Base-by-base conservation (phyloP, 2,888 invertebrate species). In the Aelia acuminata region DNA sequence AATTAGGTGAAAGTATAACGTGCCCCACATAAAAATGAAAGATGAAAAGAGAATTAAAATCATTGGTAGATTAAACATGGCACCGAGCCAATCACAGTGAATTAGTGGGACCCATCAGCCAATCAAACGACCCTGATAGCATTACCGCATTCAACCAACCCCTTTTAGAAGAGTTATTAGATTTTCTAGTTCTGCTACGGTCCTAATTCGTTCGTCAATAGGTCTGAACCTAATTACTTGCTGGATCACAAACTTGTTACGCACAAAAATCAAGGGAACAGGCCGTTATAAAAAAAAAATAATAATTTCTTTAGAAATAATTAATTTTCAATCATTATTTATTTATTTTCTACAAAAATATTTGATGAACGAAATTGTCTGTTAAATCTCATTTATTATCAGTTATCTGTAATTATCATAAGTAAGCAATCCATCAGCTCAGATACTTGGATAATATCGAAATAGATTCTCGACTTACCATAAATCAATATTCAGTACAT, bases 21-120 rank as follows among this genome's bases (percentile, higher is more conserved):
- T 70, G 35, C 18, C 18, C 31, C 18, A 20, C 35, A 70, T 70
- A 70, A 70, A 70, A 70, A 70, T 35, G 63, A 35, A 35, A 35
- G 63, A 57, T 26, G 26, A 35, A 70, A 20, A 35, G 49, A 31
- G 84, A 50, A 84, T 49, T 22, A 84, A 85, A 53, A 53, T 85
- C 49, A 85, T 85, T 85, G 85, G 53, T 53, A 50, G 50, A 85
- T 85, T 85, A 85, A 85, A 85, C 50, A 53, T 53, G 85, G 85
- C 49, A 85, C 26, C 31, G 39, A 39, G 53, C 85, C 85, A 85
- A 85, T 85, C 85, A 57, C 26, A 39, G 53, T n/a, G 57, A 85
- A 85, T 85, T 85, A 85, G 85, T 50, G 39, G 85, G 53, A 18
- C 50, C 85, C 53, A 85, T 39, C 50, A 53, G 53, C 85, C 85